Evolutionary conservation across 2,888 invertebrate genomes (phyloP), one percentile per base, ranked within the genome.

Genomic region (Zygaena filipendulae): DNA sequence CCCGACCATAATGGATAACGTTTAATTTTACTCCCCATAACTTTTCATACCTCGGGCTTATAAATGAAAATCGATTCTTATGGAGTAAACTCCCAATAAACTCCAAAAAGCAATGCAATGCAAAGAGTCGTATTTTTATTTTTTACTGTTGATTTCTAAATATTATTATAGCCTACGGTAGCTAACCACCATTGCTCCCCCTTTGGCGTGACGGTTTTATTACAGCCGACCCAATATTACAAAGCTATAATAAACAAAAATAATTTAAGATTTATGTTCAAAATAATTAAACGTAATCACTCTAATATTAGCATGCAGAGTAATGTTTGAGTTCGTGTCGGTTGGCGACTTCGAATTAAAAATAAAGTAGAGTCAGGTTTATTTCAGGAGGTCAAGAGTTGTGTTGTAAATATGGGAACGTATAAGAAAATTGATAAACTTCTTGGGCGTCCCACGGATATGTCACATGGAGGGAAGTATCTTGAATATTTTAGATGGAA

Each of bases 221-320:
- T n/a, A 39, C 49, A 50, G 47, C 52, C 51, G 63, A 55, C 64
- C 62, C 64, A 56, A 49, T 47, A 70, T 70, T 74, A 69, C 54
- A 52, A 49, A 53, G 47, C 52, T 45, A 59, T 70, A 69, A 68
- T 57, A 64, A 58, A 53, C 54, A 62, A 69, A 70, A n/a, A n/a
- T 63, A 64, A 66, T 51, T 54, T 32, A 40, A 57, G 69, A 66
- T 68, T 69, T 68, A 67, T 66, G 67, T 50, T 58, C 39, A 38
- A 54, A 60, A 66, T 66, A 68, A 71, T 69, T 64, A 67, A 60
- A 47, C 39, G 39, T 48, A 56, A 47, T 51, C 43, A 43, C 44
- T 37, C 43, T 53, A 55, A 58, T 56, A 53, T 52, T 45, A 49
- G 39, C n/a, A n/a, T n/a, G n/a, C n/a, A n/a, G 40, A 49, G 40